phyloP scores from a whole-genome alignment of 2,888 invertebrate genomes.

The Plebejus melissa region DNA sequence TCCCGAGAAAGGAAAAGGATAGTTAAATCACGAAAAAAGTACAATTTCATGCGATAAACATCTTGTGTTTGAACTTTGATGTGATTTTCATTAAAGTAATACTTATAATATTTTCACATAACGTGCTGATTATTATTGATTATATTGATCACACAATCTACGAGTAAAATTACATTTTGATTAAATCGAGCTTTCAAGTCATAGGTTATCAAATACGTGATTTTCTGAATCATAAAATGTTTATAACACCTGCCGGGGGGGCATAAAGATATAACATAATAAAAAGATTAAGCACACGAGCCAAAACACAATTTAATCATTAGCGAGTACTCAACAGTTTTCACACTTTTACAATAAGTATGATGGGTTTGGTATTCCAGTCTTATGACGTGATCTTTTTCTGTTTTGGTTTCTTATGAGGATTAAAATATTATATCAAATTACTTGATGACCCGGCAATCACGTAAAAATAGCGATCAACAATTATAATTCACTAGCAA shows the following conservation, averaged over 20 bases:
- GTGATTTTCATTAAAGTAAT: too few relatives aligned
- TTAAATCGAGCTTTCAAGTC: background rate
- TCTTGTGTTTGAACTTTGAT: too few relatives aligned
- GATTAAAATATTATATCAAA: too few relatives aligned
- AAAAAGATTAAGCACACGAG: constrained; percentile 18
- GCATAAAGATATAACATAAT: constrained; percentile 21
- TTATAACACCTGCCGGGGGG: constrained; percentile 10
- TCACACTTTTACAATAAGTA: constrained; percentile 11
- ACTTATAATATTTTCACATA: too few relatives aligned
- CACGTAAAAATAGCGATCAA: too few relatives aligned
- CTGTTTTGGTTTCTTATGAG: background rate
- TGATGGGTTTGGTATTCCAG: background rate
- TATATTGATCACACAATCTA: background rate
- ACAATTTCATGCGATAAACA: too few relatives aligned
- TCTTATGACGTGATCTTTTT: background rate
- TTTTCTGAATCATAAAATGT: constrained; percentile 18
- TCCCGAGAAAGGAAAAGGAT: too few relatives aligned
- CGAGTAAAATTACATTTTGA: background rate
- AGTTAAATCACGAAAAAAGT: too few relatives aligned
- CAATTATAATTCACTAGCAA: too few relatives aligned
- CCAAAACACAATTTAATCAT: constrained; percentile 22
- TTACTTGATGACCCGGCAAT: too few relatives aligned
- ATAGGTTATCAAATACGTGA: constrained; percentile 6
- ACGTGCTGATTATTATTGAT: too few relatives aligned
- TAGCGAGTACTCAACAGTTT: constrained; percentile 19